phyloP scores from a whole-genome alignment of 1,140 invertebrate genomes.

The Cotesia glomerata region DNA sequence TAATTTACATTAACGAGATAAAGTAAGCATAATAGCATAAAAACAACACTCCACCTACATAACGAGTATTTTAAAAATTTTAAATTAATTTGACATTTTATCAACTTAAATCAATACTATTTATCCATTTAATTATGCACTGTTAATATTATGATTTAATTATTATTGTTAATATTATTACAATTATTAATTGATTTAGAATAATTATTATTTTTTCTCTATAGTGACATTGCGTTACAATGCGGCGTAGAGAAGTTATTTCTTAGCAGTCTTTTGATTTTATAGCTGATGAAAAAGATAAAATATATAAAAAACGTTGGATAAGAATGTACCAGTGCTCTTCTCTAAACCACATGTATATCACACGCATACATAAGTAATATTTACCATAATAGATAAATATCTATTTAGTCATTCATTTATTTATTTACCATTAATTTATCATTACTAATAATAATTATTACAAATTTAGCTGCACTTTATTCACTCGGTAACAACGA shows the following conservation, averaged over 20 bases:
- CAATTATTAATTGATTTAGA: slow-evolving; percentile 1
- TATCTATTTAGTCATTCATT: neutral
- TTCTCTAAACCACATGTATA: slow-evolving; percentile 28
- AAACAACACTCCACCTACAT: slow-evolving; percentile 28
- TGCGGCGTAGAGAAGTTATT: slow-evolving; percentile 29
- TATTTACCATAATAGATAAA: no score
- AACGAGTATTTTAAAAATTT: slow-evolving; percentile 13
- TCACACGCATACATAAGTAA: slow-evolving; percentile 27
- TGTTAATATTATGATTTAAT: no score
- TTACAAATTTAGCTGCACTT: neutral
- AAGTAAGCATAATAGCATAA: neutral
- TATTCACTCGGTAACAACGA: slow-evolving; percentile 27
- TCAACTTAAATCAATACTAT: no score
- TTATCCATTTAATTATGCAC: no score
- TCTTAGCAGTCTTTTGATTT: slow-evolving; percentile 32
- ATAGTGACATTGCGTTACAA: slow-evolving; percentile 29
- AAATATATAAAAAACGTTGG: slow-evolving; percentile 27
- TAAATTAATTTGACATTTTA: no score
- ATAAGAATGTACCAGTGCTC: slow-evolving; percentile 5
- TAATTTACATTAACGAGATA: slow-evolving; percentile 10
- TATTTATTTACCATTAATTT: neutral
- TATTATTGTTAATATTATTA: no score
- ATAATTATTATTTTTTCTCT: slow-evolving; percentile 12
- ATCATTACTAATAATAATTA: neutral
- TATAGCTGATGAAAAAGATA: slow-evolving; percentile 25